phyloP scores from a whole-genome alignment of 2,888 invertebrate genomes.

The Pelosia muscerda region DNA sequence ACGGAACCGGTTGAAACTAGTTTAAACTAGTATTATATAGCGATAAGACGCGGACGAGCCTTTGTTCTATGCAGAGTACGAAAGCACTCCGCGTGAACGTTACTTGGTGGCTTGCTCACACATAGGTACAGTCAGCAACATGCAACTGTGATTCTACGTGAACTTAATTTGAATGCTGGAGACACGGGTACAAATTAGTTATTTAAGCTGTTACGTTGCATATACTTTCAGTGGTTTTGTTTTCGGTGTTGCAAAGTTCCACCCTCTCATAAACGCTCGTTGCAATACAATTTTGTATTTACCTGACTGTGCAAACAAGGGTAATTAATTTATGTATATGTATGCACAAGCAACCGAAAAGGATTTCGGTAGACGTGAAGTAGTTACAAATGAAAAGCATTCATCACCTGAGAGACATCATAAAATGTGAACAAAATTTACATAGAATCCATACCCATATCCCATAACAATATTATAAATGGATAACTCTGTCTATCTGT shows the following conservation, averaged over 20 bases:
- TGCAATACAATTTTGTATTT: too few species aligned
- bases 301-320: too few species aligned
- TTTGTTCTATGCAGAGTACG: conserved; percentile 45
- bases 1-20: conserved; percentile 45
- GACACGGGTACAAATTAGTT: background rate
- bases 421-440: too few species aligned
- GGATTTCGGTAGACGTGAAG: too few species aligned
- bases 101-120: conserved; percentile 40
- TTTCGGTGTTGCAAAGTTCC: background rate
- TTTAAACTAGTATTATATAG: conserved; percentile 55
- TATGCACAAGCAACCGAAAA: too few species aligned
- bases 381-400: too few species aligned
- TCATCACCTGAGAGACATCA: too few species aligned
- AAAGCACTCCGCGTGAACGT: conserved; percentile 46
- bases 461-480: too few species aligned
- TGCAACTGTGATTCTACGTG: conserved; percentile 25
- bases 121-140: conserved; percentile 30
- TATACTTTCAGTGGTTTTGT: background rate
- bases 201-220: background rate
- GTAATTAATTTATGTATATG: too few species aligned
- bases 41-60: conserved; percentile 50
- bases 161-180: conserved; percentile 15
- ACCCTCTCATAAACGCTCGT: background rate
- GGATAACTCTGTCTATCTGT: too few species aligned
- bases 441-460: too few species aligned